Percentiles rank a stretch among this genome's conserved stretches.
These are phyloP conservation scores for Lamellibrachia columna DNA, from an alignment of 2,888 invertebrate species.

Conservation along the genomic window DNA sequence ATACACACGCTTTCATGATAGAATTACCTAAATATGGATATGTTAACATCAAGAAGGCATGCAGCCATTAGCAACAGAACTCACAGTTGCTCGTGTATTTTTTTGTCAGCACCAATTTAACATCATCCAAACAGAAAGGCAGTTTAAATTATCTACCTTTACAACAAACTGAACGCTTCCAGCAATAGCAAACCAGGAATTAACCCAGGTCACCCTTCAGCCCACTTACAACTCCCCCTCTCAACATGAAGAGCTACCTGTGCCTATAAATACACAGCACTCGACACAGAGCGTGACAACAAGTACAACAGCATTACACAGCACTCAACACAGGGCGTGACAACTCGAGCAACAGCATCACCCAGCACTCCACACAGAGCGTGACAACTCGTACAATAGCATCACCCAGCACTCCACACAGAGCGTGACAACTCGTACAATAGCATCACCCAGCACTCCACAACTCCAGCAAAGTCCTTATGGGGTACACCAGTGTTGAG, in stretches of 20 bases:
- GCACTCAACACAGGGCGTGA: background rate
- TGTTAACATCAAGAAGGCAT: background rate
- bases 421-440: background rate
- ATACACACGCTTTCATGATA: background rate
- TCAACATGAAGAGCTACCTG: background rate
- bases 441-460: background rate
- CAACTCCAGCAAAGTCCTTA: background rate
- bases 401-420: background rate
- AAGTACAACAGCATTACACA: background rate
- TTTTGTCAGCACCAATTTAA: background rate
- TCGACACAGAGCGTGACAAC: background rate
- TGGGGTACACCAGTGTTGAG: background rate
- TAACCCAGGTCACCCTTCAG: background rate
- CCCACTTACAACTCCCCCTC: background rate
- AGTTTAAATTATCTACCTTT: background rate
- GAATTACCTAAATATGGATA: background rate
- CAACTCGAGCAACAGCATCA: background rate
- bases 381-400: background rate
- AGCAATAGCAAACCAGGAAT: background rate
- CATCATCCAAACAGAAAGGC: background rate
- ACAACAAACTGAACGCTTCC: background rate
- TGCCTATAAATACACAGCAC: background rate
- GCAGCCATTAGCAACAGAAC: background rate
- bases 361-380: background rate
- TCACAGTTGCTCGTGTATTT: background rate